A percentile compares a stretch with the other conserved stretches of the same genome.
Evolutionary conservation across 2,113 vertebrate genomes (phyloP).

Genomic region (Zosterops hypoxanthus): DNA sequence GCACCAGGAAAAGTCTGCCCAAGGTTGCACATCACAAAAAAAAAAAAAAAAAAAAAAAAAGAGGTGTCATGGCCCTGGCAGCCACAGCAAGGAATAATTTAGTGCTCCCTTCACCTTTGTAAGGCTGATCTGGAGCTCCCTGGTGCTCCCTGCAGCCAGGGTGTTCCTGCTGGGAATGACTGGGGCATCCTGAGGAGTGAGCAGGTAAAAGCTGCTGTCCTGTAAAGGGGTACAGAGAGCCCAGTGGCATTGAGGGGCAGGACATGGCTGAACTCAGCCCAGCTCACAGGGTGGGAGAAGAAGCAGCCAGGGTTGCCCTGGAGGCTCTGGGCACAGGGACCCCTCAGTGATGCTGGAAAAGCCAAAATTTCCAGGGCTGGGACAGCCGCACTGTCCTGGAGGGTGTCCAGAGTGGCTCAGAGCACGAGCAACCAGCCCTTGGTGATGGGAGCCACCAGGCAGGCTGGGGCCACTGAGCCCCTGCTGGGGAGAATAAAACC

Average conservation of each 20-base stretch:
- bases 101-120: not conserved
- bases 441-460: fast-evolving
- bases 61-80: not conserved
- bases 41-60: too few relatives aligned
- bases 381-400: fast-evolving
- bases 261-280: not conserved
- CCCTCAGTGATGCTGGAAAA: not conserved
- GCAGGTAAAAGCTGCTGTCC: fast-evolving
- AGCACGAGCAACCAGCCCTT: fast-evolving
- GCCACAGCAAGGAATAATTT: not conserved
- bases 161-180: fast-evolving
- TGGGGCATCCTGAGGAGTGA: fast-evolving
- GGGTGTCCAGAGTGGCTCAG: fast-evolving
- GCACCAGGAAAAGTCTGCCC: not conserved
- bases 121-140: not conserved
- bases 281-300: not conserved
- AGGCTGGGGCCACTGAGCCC: not conserved
- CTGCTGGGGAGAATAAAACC: fast-evolving
- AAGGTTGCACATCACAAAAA: not conserved
- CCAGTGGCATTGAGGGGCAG: not conserved
- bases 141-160: not conserved
- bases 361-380: fast-evolving
- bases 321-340: not conserved
- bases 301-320: fast-evolving
- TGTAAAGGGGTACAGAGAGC: fast-evolving